phyloP scores from a whole-genome alignment of 1,140 invertebrate species.

The Aphelenchoides fujianensis region DNA sequence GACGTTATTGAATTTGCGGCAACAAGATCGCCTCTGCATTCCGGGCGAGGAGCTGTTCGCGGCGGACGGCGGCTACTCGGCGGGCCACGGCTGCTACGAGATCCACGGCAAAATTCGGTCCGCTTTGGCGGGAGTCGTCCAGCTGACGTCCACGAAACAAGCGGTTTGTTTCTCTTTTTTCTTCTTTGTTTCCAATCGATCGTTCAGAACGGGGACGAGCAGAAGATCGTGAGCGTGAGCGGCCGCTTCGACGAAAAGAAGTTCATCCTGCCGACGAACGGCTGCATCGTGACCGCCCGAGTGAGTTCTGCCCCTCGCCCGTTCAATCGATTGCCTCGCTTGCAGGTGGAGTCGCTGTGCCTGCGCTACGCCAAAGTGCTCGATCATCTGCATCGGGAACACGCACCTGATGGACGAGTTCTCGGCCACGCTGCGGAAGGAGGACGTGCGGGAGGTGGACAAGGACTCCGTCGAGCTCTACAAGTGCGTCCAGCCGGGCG shows the following conservation, averaged over 20 bases:
- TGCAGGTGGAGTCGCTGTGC: conserved; percentile 37
- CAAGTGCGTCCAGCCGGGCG: conserved; percentile 40
- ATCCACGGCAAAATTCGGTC: conserved; percentile 39
- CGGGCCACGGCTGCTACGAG: conserved; percentile 48
- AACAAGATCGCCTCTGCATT: conserved; percentile 19
- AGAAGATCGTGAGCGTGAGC: conserved; percentile 43
- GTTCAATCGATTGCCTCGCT: not conserved
- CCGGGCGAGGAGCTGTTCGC: conserved; percentile 40
- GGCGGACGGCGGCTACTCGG: conserved; percentile 36
- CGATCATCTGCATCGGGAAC: conserved; percentile 50
- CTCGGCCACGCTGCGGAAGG: conserved; percentile 47
- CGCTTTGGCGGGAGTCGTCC: conserved; percentile 36
- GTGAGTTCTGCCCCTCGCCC: conserved; percentile 15
- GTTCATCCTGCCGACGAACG: conserved; percentile 35
- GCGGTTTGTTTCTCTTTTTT: conserved; percentile 22
- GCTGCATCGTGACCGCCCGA: conserved; percentile 38
- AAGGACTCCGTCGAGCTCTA: conserved; percentile 43
- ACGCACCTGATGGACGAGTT: conserved; percentile 43
- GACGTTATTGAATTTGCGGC: not conserved
- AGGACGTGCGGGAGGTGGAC: conserved; percentile 47
- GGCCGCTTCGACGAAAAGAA: conserved; percentile 42
- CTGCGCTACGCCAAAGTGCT: conserved; percentile 46
- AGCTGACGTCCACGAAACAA: conserved; percentile 32
- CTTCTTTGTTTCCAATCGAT: not conserved
- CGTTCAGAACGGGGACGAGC: conserved; percentile 31